Evolutionary conservation across 92 coral and sea anemone genomes (phyloP).

Genomic region (Plumapathes pennacea): DNA sequence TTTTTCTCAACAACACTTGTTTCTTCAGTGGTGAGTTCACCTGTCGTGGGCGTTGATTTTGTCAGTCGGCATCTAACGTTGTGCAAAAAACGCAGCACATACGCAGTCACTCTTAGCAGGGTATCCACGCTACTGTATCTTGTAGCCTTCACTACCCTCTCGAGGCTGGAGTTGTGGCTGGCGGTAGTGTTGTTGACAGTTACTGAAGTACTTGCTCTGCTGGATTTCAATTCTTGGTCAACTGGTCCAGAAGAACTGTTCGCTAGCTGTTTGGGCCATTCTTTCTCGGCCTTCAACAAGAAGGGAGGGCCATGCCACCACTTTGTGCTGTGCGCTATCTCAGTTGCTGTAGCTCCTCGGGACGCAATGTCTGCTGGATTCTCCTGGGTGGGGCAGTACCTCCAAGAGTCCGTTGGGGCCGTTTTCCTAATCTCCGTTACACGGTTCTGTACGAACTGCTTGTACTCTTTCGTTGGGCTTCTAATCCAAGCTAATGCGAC

Average conservation of each 20-base stretch:
- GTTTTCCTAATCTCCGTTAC: slow-evolving; percentile 37
- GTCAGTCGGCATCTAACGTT: slow-evolving; percentile 10
- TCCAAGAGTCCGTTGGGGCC: slow-evolving; percentile 19
- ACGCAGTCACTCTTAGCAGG: slow-evolving; percentile 45
- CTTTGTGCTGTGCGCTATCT: not conserved
- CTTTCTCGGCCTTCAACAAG: too few species aligned
- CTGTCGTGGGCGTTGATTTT: not conserved
- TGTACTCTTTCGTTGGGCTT: slow-evolving; percentile 26
- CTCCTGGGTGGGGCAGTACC: slow-evolving; percentile 32
- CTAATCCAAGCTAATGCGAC: slow-evolving; percentile 50
- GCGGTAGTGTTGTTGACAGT: not conserved
- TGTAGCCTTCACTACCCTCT: slow-evolving; percentile 12
- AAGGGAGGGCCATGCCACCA: slow-evolving; percentile 65
- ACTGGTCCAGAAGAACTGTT: too few species aligned
- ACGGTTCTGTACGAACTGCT: slow-evolving; percentile 59
- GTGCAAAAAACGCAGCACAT: slow-evolving; percentile 33
- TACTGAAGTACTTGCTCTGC: too few species aligned
- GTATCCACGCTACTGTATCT: slow-evolving; percentile 36
- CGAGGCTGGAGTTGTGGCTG: not conserved
- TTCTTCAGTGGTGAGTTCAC: slow-evolving; percentile 22
- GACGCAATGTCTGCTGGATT: slow-evolving; percentile 58
- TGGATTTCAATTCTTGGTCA: too few species aligned
- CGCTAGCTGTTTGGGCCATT: too few species aligned
- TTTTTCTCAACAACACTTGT: slow-evolving; percentile 14
- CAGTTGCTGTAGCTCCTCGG: slow-evolving; percentile 37